Base-by-base conservation (phyloP, 2,113 vertebrate species). In the Nothobranchius furzeri region DNA sequence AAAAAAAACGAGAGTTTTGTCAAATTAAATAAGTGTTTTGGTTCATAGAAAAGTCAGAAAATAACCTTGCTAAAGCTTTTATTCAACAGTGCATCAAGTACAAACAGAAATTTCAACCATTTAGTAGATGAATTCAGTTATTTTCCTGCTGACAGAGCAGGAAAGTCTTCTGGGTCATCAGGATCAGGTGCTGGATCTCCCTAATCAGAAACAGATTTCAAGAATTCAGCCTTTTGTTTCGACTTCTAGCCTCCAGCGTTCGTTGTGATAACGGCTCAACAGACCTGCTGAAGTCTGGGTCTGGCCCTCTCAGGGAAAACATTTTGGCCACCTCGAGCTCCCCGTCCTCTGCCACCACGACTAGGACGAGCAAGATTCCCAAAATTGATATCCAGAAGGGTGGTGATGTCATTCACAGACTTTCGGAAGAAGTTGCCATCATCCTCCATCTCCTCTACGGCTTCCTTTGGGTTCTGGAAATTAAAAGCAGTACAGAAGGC, bases 151-250 rank as follows among this genome's bases (percentile, higher is more conserved):
- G 90, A 87, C 74, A 99, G 90, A 43, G 96, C 97, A 0, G 96
- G 97, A 69, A 99, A 99, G 79, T 97, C 95, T 68, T 98, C 96
- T 2, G 94, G 96, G 78, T 99, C 95, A 69, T 98, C 94, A 0
- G 96, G 96, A 83, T 99, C 93, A 50, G 96, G 96, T 36, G 89
- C 94, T 91, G 94, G 42, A 12, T 65, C 36, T 12, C 47, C 80
- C 89, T 91, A 53, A 10, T 9, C 15, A 3, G 14, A 15, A 56
- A 58, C 49, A 7, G 9, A 4, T 45, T 4, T 9, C 0, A 60
- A 60, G 3, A 25, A 7, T 25, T 45, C 13, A 45, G 37, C 17
- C 10, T 9, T n/a, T 20, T 17, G 14, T 36, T 55, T 36, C 9
- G 8, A 9, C 11, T 24, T 9, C 4, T 35, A 2, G 12, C 11